phyloP scores from a whole-genome alignment of 2,797 vertebrate genomes.

The Hypotaenidia philippensis region DNA sequence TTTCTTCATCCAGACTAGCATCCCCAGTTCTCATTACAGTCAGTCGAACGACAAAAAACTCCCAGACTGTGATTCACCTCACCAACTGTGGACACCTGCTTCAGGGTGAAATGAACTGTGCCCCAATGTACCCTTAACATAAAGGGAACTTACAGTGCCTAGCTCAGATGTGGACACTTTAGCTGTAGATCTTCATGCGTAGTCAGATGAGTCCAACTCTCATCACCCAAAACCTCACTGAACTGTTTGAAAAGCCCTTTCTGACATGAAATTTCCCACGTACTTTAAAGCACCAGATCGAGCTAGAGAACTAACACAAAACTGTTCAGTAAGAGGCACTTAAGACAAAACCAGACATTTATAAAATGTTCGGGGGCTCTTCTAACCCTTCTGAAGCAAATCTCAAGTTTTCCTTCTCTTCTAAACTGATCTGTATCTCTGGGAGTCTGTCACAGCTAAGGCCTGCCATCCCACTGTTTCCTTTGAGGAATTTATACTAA shows the following conservation, averaged over 20 bases:
- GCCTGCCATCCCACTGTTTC: neutral
- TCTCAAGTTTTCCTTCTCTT: neutral
- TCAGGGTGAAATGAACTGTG: neutral
- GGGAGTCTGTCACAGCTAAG: neutral
- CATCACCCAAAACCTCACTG: neutral
- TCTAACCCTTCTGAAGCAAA: constrained; percentile 2
- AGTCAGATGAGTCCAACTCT: neutral
- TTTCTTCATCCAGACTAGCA: neutral
- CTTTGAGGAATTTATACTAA: constrained; percentile 10
- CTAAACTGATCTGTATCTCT: neutral
- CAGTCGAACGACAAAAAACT: neutral
- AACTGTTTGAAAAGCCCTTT: neutral
- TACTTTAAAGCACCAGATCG: neutral
- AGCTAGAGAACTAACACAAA: neutral
- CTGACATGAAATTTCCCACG: neutral
- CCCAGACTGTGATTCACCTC: neutral
- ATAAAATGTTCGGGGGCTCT: neutral
- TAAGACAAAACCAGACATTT: neutral
- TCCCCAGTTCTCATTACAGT: neutral
- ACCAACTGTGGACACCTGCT: neutral
- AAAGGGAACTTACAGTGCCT: neutral
- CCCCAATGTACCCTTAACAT: neutral
- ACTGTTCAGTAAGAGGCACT: neutral
- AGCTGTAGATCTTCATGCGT: neutral
- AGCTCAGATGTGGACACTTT: neutral